Conservation (phyloP, 2,113 vertebrate genomes). For the Phycodurus eques region DNA sequence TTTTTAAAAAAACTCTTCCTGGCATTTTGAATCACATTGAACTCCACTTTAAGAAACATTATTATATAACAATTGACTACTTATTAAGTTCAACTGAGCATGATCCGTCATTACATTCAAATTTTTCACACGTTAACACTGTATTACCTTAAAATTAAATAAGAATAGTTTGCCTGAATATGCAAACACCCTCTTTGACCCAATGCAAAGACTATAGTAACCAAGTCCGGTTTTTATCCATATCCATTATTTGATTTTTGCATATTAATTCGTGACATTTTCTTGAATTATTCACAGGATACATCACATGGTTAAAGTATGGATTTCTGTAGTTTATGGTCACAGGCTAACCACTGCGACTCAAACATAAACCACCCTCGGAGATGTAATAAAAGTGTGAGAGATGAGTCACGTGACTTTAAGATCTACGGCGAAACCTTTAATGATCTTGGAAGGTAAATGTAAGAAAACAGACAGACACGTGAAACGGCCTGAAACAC, state of each 20-base stretch:
- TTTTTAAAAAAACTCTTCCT: too few species aligned
- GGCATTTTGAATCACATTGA: too few species aligned
- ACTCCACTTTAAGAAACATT: neutral
- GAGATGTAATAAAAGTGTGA: neutral
- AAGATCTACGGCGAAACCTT: constrained; percentile 19
- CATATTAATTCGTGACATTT: too few species aligned
- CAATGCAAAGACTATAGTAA: too few species aligned
- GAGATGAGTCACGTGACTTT: constrained; percentile 23
- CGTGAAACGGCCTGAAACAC: neutral
- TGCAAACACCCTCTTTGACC: too few species aligned
- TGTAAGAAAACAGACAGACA: constrained; percentile 25
- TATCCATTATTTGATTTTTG: too few species aligned
- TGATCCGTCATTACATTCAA: neutral
- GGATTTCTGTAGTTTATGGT: neutral
- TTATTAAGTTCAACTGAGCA: neutral
- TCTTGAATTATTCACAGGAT: too few species aligned
- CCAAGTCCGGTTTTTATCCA: too few species aligned
- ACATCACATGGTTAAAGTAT: neutral
- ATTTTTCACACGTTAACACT: too few species aligned
- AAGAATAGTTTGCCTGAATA: too few species aligned
- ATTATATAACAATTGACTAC: neutral
- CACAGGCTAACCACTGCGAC: neutral
- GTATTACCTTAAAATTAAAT: too few species aligned
- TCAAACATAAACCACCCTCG: neutral
- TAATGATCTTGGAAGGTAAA: constrained; percentile 27